Evolutionary conservation across 1,140 invertebrate species (phyloP).

Genomic region (Rhagoletis pomonella): DNA sequence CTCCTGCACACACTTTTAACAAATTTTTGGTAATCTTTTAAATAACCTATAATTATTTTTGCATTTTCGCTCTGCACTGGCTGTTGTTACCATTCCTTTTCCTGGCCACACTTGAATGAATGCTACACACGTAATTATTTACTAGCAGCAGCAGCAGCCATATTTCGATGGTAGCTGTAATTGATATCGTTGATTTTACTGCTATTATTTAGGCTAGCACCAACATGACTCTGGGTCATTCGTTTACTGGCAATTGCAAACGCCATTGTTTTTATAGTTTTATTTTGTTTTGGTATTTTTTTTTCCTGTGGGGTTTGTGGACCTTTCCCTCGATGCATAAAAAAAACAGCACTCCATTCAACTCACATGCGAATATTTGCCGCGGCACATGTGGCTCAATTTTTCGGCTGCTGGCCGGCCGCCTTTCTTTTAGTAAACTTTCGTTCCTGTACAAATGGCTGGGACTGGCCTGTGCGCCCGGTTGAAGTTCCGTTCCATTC

Average conservation of each 20-base stretch:
- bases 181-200: constrained; percentile 35
- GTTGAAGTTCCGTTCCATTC: not conserved
- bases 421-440: constrained; percentile 29
- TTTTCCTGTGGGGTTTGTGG: not conserved
- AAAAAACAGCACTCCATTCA: not conserved
- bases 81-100: not conserved
- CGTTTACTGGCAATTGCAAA: constrained; percentile 8
- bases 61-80: not conserved
- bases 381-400: constrained; percentile 5
- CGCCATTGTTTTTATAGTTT: constrained; percentile 31
- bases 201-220: not conserved
- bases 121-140: not conserved
- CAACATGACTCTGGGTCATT: constrained; percentile 13
- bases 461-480: not conserved
- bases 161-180: constrained; percentile 1
- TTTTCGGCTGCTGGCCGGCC: not conserved
- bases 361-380: not conserved
- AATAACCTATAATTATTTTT: not conserved
- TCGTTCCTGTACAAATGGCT: constrained; percentile 14
- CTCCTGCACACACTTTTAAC: not conserved
- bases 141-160: not conserved
- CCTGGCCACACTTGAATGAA: constrained; percentile 19
- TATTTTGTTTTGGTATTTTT: constrained; percentile 15
- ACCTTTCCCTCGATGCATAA: not conserved
- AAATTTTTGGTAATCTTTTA: not conserved